These are phyloP conservation scores for Esperia sulphurella DNA, from an alignment of 2,888 invertebrate species.

Conservation along the genomic window DNA sequence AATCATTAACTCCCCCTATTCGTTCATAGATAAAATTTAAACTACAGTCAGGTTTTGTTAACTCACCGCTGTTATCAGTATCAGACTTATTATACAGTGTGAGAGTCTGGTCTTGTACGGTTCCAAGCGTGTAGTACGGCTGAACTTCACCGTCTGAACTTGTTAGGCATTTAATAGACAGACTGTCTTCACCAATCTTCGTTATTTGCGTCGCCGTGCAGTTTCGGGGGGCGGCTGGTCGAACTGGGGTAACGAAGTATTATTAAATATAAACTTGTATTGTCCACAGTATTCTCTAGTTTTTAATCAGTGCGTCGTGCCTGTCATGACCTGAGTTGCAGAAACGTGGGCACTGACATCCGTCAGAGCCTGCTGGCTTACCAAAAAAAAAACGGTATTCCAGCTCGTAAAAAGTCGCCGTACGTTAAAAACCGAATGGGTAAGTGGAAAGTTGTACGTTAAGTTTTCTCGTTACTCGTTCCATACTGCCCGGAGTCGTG, in stretches of 20 bases:
- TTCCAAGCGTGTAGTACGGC: conserved; percentile 63
- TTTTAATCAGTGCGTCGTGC: no score
- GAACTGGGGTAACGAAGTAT: conserved; percentile 33
- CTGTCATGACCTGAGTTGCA: no score
- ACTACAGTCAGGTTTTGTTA: no score
- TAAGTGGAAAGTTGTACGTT: conserved; percentile 27
- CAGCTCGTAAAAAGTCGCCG: conserved; percentile 20
- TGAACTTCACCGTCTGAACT: conserved; percentile 63
- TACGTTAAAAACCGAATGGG: conserved; percentile 24
- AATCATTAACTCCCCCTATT: no score
- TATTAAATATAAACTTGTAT: background rate
- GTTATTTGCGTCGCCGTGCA: conserved; percentile 32
- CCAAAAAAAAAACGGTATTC: conserved; percentile 18
- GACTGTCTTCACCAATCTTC: conserved; percentile 31
- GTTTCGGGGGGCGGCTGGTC: conserved; percentile 62
- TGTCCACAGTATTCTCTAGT: no score
- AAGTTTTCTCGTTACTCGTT: conserved; percentile 39
- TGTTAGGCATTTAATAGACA: conserved; percentile 53
- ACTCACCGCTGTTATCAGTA: no score
- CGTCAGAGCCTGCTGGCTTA: no score
- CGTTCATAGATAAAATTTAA: no score
- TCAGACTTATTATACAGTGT: no score
- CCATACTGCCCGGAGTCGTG: conserved; percentile 28
- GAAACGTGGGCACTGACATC: no score
- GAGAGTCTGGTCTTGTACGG: no score